These are phyloP conservation scores for Parotia lawesii DNA, from an alignment of 2,113 vertebrate genomes.

Conservation along the genomic window DNA sequence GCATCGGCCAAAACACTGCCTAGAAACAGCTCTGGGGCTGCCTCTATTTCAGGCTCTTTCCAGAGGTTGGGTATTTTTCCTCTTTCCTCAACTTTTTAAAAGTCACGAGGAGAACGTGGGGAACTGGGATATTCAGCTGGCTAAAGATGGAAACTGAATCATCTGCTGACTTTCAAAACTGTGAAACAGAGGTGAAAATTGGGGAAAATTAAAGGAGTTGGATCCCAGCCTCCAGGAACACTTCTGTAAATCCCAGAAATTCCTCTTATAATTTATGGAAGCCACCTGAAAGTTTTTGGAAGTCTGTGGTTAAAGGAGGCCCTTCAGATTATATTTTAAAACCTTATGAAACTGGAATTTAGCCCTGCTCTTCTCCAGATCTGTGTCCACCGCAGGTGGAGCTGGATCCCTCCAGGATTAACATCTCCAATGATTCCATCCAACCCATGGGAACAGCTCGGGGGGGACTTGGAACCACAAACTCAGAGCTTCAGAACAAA, in stretches of 20 bases:
- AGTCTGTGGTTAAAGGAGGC: background rate
- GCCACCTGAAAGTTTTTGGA: background rate
- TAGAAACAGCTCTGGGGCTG: background rate
- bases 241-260: background rate
- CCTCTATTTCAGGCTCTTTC: background rate
- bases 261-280: accelerated
- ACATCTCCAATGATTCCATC: background rate
- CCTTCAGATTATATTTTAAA: background rate
- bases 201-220: background rate
- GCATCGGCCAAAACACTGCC: background rate
- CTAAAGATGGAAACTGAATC: background rate
- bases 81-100: background rate
- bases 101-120: background rate
- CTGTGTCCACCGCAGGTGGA: background rate
- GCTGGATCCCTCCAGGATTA: background rate
- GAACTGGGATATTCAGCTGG: background rate
- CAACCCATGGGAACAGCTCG: background rate
- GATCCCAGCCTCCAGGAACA: background rate
- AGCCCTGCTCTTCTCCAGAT: background rate
- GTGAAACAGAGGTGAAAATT: background rate
- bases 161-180: background rate
- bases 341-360: background rate
- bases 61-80: background rate
- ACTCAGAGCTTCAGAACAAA: background rate
- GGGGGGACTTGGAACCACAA: background rate